These are phyloP conservation scores for Hydrotaea cyrtoneurina DNA, from an alignment of 2,888 invertebrate genomes.

Conservation along the genomic window DNA sequence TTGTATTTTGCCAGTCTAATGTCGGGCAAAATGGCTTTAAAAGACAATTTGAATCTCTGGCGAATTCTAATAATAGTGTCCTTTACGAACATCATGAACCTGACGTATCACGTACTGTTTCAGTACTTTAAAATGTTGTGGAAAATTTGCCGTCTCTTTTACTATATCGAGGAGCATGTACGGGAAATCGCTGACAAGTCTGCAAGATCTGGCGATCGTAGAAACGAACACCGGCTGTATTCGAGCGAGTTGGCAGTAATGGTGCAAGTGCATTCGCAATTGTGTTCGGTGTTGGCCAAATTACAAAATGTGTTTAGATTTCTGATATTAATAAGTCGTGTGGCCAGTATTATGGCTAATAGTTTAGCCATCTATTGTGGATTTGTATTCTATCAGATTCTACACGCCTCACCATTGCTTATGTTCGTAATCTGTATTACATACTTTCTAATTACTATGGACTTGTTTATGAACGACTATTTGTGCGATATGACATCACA, in stretches of 20 bases:
- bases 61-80: background rate
- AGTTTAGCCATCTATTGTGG: background rate
- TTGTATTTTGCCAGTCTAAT: background rate
- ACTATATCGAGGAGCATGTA: conserved; percentile 36
- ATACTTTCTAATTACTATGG: conserved; percentile 21
- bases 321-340: background rate
- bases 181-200: background rate
- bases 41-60: background rate
- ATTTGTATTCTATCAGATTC: background rate
- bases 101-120: conserved; percentile 29
- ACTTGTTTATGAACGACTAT: conserved; percentile 14
- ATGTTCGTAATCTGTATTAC: background rate
- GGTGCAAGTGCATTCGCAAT: background rate
- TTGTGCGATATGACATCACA: background rate
- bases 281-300: background rate
- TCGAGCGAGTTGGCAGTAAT: background rate
- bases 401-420: background rate
- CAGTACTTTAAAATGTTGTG: conserved; percentile 32
- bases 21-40: background rate
- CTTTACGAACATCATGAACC: background rate
- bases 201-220: background rate
- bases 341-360: background rate
- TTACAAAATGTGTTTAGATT: background rate
- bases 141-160: conserved; percentile 45
- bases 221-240: background rate